Conservation (phyloP, 1,140 invertebrate genomes). For the Zophobas atratus region DNA sequence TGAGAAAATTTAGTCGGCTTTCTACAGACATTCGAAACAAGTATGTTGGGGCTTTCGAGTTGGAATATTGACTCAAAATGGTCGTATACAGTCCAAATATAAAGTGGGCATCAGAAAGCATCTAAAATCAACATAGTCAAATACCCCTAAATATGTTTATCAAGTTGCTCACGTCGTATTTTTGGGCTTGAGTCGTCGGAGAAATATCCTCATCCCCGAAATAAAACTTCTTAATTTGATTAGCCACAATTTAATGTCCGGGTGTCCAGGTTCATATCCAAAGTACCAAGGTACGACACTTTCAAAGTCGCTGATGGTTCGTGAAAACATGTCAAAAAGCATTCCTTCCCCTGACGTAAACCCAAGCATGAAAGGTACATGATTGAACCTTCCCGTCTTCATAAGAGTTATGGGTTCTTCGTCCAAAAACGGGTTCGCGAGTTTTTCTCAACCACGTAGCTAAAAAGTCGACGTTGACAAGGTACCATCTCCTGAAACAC, state of each 20-base stretch:
- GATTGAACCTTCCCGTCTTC: not conserved
- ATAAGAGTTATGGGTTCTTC: not conserved
- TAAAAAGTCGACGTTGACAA: not conserved
- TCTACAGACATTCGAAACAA: too few species aligned
- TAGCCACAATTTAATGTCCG: not conserved
- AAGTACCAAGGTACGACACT: slow-evolving; percentile 11
- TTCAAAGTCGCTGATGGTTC: not conserved
- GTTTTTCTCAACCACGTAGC: not conserved
- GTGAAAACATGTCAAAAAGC: not conserved
- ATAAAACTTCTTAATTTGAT: slow-evolving; percentile 13
- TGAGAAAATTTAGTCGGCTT: too few species aligned
- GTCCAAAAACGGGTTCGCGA: not conserved
- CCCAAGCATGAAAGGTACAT: not conserved
- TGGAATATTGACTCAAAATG: too few species aligned
- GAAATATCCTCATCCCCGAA: not conserved
- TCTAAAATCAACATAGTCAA: too few species aligned
- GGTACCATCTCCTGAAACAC: not conserved
- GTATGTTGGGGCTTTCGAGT: too few species aligned
- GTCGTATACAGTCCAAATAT: too few species aligned
- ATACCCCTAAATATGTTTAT: too few species aligned
- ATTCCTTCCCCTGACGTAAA: not conserved
- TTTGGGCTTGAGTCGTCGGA: too few species aligned
- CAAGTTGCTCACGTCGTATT: slow-evolving; percentile 11
- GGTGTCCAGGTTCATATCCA: slow-evolving; percentile 21
- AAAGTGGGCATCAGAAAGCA: too few species aligned